These are phyloP conservation scores for Acanthurus tractus DNA, from an alignment of 2,797 vertebrate species.

Conservation along the genomic window DNA sequence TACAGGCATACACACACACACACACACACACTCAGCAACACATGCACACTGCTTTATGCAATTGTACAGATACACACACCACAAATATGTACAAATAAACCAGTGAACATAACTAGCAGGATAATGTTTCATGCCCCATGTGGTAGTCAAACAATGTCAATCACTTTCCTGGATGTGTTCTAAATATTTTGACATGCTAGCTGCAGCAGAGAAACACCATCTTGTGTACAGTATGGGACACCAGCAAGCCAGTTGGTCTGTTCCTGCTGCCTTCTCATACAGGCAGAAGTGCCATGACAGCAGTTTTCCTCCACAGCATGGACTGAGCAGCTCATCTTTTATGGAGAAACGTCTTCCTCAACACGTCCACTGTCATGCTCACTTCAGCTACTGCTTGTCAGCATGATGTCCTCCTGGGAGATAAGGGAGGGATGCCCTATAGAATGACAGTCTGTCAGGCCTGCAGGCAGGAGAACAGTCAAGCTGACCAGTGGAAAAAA, in stretches of 20 bases:
- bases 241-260: slow-evolving; percentile 20
- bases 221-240: slow-evolving; percentile 30
- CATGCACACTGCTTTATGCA: too few relatives aligned
- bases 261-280: slow-evolving; percentile 15
- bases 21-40: neutral
- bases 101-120: slow-evolving; percentile 28
- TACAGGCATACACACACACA: slow-evolving; percentile 32
- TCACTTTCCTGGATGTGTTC: slow-evolving; percentile 13
- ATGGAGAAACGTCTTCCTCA: slow-evolving; percentile 71
- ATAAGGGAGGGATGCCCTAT: slow-evolving; percentile 66
- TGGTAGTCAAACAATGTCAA: slow-evolving; percentile 50
- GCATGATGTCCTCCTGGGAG: slow-evolving; percentile 69
- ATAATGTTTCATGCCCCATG: slow-evolving; percentile 23
- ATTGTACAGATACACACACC: slow-evolving; percentile 10
- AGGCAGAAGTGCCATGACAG: slow-evolving; percentile 62
- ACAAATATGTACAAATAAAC: slow-evolving; percentile 36
- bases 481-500: slow-evolving; percentile 59
- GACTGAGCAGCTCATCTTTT: slow-evolving; percentile 50
- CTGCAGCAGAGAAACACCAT: slow-evolving; percentile 26
- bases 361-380: slow-evolving; percentile 70
- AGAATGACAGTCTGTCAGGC: slow-evolving; percentile 64
- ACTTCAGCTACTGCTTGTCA: slow-evolving; percentile 74
- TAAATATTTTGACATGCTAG: slow-evolving; percentile 48
- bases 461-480: slow-evolving; percentile 60
- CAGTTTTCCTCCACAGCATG: slow-evolving; percentile 50